Evolutionary conservation across 2,797 vertebrate genomes (phyloP).

Genomic region (Anguilla megastoma): DNA sequence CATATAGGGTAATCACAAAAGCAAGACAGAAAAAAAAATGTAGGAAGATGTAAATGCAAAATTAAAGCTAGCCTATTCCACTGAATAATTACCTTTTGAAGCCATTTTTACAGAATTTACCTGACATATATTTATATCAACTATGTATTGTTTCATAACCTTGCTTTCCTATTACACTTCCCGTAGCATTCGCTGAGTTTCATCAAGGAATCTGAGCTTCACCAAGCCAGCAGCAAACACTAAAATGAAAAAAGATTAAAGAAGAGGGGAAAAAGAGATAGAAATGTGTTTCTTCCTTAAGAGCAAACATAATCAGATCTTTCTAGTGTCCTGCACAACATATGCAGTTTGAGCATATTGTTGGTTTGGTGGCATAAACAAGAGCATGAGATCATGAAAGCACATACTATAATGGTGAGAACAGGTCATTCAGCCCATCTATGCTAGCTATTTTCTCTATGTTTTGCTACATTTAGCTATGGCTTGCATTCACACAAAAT

Average conservation of each 20-base stretch:
- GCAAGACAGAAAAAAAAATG: neutral
- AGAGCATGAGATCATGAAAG: neutral
- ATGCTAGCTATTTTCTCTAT: neutral
- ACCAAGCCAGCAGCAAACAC: constrained; percentile 31
- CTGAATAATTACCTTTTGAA: constrained; percentile 3
- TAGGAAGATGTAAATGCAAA: neutral
- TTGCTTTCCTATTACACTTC: constrained; percentile 33
- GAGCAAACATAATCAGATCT: neutral
- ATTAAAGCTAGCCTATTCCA: neutral
- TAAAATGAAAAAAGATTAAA: constrained; percentile 12
- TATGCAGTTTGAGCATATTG: neutral
- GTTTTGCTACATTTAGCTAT: neutral
- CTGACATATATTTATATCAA: neutral
- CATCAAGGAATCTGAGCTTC: constrained; percentile 37
- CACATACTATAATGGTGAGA: neutral
- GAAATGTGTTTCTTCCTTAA: neutral
- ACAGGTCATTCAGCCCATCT: neutral
- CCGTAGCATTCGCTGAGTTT: constrained; percentile 44
- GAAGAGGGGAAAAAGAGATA: neutral
- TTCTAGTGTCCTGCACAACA: neutral
- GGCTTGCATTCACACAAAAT: neutral
- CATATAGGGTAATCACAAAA: constrained; percentile 11
- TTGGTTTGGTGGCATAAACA: neutral
- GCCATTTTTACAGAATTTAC: neutral
- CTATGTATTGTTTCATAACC: constrained; percentile 30